Percentiles rank a stretch among this genome's conserved stretches.
phyloP scores from a whole-genome alignment of 1,140 invertebrate genomes.

The Chironomus tepperi region DNA sequence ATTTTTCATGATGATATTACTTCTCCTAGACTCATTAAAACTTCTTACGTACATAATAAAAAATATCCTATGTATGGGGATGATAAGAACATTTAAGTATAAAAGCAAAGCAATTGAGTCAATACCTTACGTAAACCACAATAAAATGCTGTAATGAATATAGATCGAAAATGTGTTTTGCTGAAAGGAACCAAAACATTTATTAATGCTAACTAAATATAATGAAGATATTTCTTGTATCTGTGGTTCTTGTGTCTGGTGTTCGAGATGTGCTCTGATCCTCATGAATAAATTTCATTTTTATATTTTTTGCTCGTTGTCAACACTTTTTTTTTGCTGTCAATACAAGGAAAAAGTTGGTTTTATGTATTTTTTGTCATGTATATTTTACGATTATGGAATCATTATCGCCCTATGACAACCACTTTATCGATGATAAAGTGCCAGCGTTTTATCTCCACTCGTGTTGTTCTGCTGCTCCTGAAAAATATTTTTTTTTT shows the following conservation, averaged over 20 bases:
- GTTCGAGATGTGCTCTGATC: neutral
- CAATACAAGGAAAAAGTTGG: neutral
- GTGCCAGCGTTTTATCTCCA: slow-evolving; percentile 9
- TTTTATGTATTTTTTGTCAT: slow-evolving; percentile 9
- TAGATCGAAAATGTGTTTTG: neutral
- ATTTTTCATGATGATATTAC: no score
- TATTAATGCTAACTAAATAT: neutral
- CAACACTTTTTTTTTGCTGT: slow-evolving; percentile 1
- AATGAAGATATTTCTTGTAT: neutral
- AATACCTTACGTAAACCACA: neutral
- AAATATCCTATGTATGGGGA: no score
- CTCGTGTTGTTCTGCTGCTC: neutral
- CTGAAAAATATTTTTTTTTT: neutral
- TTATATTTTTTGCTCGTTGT: neutral
- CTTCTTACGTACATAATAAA: no score
- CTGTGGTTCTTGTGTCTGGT: neutral
- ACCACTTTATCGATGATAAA: slow-evolving; percentile 22
- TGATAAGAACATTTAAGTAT: no score
- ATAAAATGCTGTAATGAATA: neutral
- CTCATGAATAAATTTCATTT: slow-evolving; percentile 14
- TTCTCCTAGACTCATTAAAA: no score
- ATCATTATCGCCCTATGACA: slow-evolving; percentile 22
- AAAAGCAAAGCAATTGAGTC: slow-evolving; percentile 5
- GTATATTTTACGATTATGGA: slow-evolving; percentile 9
- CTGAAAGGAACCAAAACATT: neutral